Conservation (phyloP, 2,113 vertebrate genomes). For the Cephalopholis sonnerati region DNA sequence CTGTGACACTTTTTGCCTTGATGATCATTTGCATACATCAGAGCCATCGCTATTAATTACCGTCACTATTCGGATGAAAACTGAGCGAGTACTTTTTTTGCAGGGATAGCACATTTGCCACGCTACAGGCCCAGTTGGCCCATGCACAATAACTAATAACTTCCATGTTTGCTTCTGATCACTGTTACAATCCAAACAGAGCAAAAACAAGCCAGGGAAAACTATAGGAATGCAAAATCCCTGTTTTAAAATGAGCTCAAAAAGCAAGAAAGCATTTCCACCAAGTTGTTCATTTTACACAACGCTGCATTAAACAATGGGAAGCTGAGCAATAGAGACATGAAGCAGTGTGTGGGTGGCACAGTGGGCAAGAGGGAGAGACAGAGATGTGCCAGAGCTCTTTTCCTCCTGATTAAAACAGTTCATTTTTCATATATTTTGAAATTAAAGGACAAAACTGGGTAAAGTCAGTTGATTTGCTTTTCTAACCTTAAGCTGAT, state of each 20-base stretch:
- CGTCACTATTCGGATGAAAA: conserved; percentile 21
- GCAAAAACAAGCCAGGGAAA: conserved; percentile 5
- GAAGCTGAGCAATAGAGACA: conserved; percentile 42
- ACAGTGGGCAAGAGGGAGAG: conserved; percentile 61
- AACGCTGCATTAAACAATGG: conserved; percentile 63
- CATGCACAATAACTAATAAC: conserved; percentile 15
- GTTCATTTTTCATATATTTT: neutral
- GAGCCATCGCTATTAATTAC: conserved; percentile 24
- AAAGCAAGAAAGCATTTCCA: conserved; percentile 49
- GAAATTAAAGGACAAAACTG: conserved; percentile 9
- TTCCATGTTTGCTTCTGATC: conserved; percentile 31
- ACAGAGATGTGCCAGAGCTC: conserved; percentile 43
- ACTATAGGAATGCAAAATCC: conserved; percentile 14
- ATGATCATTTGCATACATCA: conserved; percentile 26
- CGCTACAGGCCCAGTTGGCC: neutral
- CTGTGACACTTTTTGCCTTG: conserved; percentile 12
- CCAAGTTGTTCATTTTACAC: conserved; percentile 70
- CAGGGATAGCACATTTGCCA: neutral
- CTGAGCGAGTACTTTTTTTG: neutral
- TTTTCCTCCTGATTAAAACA: conserved; percentile 46
- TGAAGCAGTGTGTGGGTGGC: conserved; percentile 67
- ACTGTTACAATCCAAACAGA: neutral
- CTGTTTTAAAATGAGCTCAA: conserved; percentile 28
- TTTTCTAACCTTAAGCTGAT: conserved; percentile 4
- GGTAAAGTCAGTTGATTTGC: conserved; percentile 9